A percentile compares a stretch with the other conserved stretches of the same genome.
Evolutionary conservation across 2,888 invertebrate genomes (phyloP).

Genomic region (Cephus nigrinus): DNA sequence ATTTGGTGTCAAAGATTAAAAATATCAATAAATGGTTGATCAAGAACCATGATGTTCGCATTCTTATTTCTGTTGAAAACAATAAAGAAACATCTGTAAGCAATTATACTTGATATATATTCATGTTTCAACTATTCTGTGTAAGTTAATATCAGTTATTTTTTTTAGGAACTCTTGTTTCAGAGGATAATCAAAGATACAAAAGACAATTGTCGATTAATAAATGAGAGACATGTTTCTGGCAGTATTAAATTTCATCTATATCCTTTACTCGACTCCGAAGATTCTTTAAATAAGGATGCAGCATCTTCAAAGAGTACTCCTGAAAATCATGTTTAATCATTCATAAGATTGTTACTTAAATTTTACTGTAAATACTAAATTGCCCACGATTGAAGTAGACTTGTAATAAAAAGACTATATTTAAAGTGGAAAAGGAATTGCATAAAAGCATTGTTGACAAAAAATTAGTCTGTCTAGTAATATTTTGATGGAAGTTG

Average conservation of each 20-base stretch:
- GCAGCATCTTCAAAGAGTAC: not conserved
- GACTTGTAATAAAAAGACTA: not conserved
- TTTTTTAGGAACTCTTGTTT: not conserved
- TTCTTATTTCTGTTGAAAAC: slow-evolving; percentile 44
- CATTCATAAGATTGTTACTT: not conserved
- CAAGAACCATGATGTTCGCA: slow-evolving; percentile 54
- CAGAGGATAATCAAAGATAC: not conserved
- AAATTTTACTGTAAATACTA: not conserved
- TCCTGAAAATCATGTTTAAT: not conserved
- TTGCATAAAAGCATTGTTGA: not conserved
- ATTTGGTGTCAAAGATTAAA: slow-evolving; percentile 58
- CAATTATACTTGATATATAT: slow-evolving; percentile 8
- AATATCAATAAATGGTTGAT: slow-evolving; percentile 54
- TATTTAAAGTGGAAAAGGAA: not conserved
- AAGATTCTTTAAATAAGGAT: not conserved
- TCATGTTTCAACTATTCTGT: not conserved
- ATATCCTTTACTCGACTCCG: not conserved
- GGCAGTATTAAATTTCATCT: not conserved
- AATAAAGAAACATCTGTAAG: slow-evolving; percentile 38
- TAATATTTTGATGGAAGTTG: not conserved
- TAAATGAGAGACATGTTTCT: not conserved
- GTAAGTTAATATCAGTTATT: not conserved
- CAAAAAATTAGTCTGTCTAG: not conserved
- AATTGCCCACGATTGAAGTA: not conserved
- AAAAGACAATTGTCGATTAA: not conserved